Percentiles rank a stretch among this genome's conserved stretches.
Evolutionary conservation across 1,140 invertebrate species (phyloP).

Genomic region (Scaptomyza graminum): DNA sequence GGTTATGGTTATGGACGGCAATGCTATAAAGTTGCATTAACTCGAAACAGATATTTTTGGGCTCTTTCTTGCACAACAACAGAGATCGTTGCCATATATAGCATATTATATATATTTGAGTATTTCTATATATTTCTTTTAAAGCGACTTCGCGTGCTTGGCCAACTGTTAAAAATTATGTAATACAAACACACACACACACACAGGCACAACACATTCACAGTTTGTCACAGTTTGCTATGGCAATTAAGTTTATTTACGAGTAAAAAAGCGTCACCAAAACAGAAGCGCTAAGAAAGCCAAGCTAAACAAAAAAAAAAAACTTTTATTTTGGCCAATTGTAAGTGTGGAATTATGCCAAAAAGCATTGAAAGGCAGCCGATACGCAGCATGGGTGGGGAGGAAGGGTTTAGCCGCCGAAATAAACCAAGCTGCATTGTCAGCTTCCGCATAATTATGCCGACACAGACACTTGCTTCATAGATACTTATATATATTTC

Average conservation of each 20-base stretch:
- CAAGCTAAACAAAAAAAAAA: slow-evolving; percentile 2
- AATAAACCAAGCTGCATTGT: slow-evolving; percentile 77
- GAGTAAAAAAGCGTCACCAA: slow-evolving; percentile 38
- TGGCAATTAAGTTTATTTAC: slow-evolving; percentile 39
- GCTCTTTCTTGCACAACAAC: slow-evolving; percentile 28
- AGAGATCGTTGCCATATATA: slow-evolving; percentile 13
- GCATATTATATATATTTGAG: slow-evolving; percentile 8
- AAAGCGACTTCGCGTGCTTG: slow-evolving; percentile 36
- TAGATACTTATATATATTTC: slow-evolving; percentile 4
- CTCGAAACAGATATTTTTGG: slow-evolving; percentile 17
- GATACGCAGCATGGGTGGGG: slow-evolving; percentile 13
- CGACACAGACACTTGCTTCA: slow-evolving; percentile 62
- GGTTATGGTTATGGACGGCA: slow-evolving; percentile 73
- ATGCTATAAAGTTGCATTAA: slow-evolving; percentile 34
- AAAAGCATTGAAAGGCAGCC: slow-evolving; percentile 41
- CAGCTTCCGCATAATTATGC: slow-evolving; percentile 81
- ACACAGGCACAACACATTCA: slow-evolving; percentile 25
- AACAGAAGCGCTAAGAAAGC: slow-evolving; percentile 34
- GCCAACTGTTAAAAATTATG: slow-evolving; percentile 33
- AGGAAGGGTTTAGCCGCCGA: neutral
- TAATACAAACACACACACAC: slow-evolving; percentile 40
- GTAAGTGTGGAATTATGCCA: slow-evolving; percentile 53
- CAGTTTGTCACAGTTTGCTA: slow-evolving; percentile 32
- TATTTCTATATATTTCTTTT: neutral
- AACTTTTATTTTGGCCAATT: slow-evolving; percentile 20